These are phyloP conservation scores for Calypte anna DNA, from an alignment of 2,113 vertebrate genomes.

Conservation along the genomic window DNA sequence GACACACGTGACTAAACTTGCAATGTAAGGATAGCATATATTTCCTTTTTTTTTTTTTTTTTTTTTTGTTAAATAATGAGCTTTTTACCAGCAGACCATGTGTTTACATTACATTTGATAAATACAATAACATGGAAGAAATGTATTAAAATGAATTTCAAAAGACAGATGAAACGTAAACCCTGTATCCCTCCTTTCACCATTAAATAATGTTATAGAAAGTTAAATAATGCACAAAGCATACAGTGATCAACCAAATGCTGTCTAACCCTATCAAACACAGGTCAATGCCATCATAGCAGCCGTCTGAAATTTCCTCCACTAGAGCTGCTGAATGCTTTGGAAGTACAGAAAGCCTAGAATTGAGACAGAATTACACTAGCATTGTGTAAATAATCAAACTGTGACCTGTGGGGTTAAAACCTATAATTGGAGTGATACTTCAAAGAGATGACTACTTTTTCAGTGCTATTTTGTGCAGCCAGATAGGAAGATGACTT, in stretches of 20 bases:
- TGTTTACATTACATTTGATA: constrained; percentile 8
- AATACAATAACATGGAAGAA: constrained; percentile 9
- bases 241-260: constrained; percentile 77
- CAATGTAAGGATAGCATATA: constrained; percentile 64
- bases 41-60: constrained; percentile 11
- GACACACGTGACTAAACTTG: constrained; percentile 73
- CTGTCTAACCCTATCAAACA: constrained; percentile 88
- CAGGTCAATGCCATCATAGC: constrained; percentile 86
- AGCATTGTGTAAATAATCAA: constrained; percentile 99
- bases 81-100: constrained; percentile 12
- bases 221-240: constrained; percentile 82
- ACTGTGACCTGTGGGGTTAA: constrained; percentile 96
- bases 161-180: constrained; percentile 66
- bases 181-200: constrained; percentile 67
- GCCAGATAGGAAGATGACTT: constrained; percentile 80
- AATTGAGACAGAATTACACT: constrained; percentile 92
- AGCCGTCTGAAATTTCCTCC: constrained; percentile 85
- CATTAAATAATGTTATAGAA: constrained; percentile 74
- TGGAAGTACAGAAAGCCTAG: constrained; percentile 87
- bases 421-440: constrained; percentile 98
- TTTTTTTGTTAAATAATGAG: constrained; percentile 22
- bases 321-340: constrained; percentile 80
- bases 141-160: constrained; percentile 51
- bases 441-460: constrained; percentile 98
- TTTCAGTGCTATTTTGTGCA: constrained; percentile 85